Evolutionary conservation across 2,888 invertebrate genomes (phyloP).

Genomic region (Synanthedon tipuliformis): DNA sequence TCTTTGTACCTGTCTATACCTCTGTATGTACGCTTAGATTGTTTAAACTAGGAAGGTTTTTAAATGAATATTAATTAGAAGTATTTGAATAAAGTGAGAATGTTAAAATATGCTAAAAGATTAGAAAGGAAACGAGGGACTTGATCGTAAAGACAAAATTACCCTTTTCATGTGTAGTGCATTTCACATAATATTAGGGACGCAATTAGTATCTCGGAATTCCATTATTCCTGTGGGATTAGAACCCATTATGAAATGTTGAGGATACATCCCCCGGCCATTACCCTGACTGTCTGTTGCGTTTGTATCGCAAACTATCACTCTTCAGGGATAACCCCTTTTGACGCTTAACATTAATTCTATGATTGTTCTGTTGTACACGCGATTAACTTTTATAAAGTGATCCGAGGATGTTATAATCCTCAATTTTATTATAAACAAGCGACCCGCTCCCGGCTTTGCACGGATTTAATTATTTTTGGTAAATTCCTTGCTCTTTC

Average conservation of each 20-base stretch:
- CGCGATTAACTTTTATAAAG: too few relatives aligned
- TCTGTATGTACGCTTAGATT: too few relatives aligned
- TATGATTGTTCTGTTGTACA: slow-evolving; percentile 10
- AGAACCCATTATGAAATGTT: slow-evolving; percentile 1
- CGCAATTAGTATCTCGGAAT: neutral
- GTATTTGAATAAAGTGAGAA: slow-evolving; percentile 1
- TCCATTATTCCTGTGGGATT: neutral
- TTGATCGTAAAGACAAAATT: neutral
- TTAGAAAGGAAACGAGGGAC: too few relatives aligned
- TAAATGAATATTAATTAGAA: too few relatives aligned
- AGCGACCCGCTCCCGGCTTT: too few relatives aligned
- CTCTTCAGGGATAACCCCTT: slow-evolving; percentile 5
- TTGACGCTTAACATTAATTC: slow-evolving; percentile 16
- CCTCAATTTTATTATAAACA: too few relatives aligned
- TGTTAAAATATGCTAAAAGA: neutral
- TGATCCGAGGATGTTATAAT: too few relatives aligned
- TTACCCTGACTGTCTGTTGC: slow-evolving; percentile 24
- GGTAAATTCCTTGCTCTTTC: too few relatives aligned
- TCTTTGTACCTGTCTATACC: too few relatives aligned
- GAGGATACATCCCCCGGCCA: slow-evolving; percentile 10
- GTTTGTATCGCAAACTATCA: slow-evolving; percentile 1
- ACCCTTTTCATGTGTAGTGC: neutral
- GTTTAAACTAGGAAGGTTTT: too few relatives aligned
- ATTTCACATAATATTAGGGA: neutral
- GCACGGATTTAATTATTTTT: too few relatives aligned